A percentile compares a stretch with the other conserved stretches of the same genome.
Conservation (phyloP, 2,113 vertebrate species). For the Corythornis madagascariensis region DNA sequence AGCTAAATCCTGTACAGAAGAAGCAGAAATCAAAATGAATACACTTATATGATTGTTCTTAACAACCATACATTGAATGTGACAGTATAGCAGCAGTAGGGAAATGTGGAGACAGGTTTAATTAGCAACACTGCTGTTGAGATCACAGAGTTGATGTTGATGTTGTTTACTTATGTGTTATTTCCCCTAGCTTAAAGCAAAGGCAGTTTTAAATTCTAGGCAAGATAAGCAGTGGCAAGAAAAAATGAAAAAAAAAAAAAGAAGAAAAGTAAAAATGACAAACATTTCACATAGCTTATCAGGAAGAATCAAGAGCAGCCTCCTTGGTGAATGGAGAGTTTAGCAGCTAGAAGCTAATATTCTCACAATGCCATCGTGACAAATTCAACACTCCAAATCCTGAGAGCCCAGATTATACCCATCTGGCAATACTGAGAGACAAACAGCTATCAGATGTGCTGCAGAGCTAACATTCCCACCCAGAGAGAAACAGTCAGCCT, state of each 20-base stretch:
- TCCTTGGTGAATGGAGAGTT: not conserved
- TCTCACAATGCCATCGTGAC: constrained; percentile 57
- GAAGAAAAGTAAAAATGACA: not conserved
- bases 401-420: constrained; percentile 49
- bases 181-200: constrained; percentile 38
- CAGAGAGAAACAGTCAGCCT: constrained; percentile 1
- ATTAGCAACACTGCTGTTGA: constrained; percentile 18
- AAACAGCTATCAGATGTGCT: constrained; percentile 37
- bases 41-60: not conserved
- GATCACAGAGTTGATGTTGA: constrained; percentile 24
- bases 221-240: not conserved
- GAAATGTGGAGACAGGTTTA: constrained; percentile 14
- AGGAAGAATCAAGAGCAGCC: not conserved
- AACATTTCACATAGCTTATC: constrained; percentile 18
- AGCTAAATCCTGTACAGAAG: not conserved
- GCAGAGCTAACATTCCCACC: not conserved
- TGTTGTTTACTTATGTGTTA: constrained; percentile 9
- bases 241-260: not conserved
- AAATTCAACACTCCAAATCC: constrained; percentile 46
- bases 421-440: constrained; percentile 51
- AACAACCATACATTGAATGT: not conserved
- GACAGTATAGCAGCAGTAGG: not conserved
- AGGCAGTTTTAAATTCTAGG: not conserved
- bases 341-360: constrained; percentile 43
- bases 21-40: constrained; percentile 36